A percentile compares a stretch with the other conserved stretches of the same genome.
Evolutionary conservation across 2,797 vertebrate species (phyloP).

Genomic region (Amniataba percoides): DNA sequence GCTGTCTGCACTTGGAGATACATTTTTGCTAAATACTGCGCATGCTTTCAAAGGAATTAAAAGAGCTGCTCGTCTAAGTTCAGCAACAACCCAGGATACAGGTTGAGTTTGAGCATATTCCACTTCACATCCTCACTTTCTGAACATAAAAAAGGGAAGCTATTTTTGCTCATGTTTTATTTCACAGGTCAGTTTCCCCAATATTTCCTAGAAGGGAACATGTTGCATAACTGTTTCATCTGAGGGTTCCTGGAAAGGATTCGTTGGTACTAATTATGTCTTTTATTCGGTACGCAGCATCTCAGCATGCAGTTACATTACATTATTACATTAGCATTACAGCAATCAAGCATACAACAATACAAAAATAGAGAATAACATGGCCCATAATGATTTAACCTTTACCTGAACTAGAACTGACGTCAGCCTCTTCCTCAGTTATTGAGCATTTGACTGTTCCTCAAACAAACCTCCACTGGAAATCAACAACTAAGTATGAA

Average conservation of each 20-base stretch:
- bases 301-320: no score
- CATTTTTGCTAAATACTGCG: conserved; percentile 33
- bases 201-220: neutral
- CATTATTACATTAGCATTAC: neutral
- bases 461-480: neutral
- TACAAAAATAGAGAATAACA: no score
- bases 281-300: no score
- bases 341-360: neutral
- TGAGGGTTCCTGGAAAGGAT: neutral
- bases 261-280: neutral
- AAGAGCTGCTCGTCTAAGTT: neutral
- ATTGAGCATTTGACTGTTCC: neutral
- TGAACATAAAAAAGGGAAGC: neutral
- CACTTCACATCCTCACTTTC: no score
- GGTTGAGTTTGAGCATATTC: neutral
- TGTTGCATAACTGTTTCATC: neutral
- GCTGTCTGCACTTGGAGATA: conserved; percentile 25
- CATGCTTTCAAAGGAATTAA: conserved; percentile 10
- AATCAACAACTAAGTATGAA: neutral
- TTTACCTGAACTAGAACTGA: neutral
- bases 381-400: neutral
- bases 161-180: neutral
- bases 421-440: neutral
- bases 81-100: neutral
- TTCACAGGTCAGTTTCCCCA: neutral